Evolutionary conservation across 2,888 invertebrate genomes (phyloP), one percentile per base, ranked within the genome.

Genomic region (Tetheella fluctuosa): DNA sequence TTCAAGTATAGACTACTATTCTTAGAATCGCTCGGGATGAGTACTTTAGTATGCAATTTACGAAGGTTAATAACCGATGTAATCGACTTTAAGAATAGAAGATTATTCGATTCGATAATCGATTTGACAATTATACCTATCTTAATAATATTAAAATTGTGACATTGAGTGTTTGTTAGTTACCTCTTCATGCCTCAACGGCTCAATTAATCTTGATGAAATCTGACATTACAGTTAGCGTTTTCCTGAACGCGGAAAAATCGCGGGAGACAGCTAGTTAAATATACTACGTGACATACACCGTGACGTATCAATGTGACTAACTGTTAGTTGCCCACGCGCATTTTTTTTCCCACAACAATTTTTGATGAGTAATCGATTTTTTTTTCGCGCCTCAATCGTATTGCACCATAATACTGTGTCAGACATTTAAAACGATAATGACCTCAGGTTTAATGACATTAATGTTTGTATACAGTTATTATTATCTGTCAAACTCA

Each of bases 291-390:
- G 63, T 83, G 78, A 82, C 80, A 74, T 71, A 57, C 57, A 56
- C 25, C 59, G 67, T 67, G 74, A 76, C 75, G 70, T 67, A 70
- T 70, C 67, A 70, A 70, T 71, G 75, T 86, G 85, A 84, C 73
- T 88, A 86, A 87, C 81, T 71, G 80, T 79, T 54, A 57, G 12
- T 37, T 76, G 75, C 88, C 89, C 81, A 89, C 89, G 82, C 87
- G 72, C 68, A 78, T 79, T 79, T 83, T 81, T 84, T 74, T 60
- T 61, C 54, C 72, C 69, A 70, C 64, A 70, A 59, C 59, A 71
- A 75, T 76, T 77, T 81, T 73, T 70, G 73, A 77, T 87, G 87
- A 88, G 79, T 86, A 88, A 86, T 72, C 62, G 52, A 54, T 80
- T 81, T 78, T 81, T n/a, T 73, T 72, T 74, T 60, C 67, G 5